Conservation (phyloP, 2,888 invertebrate genomes). For the Mantis religiosa region DNA sequence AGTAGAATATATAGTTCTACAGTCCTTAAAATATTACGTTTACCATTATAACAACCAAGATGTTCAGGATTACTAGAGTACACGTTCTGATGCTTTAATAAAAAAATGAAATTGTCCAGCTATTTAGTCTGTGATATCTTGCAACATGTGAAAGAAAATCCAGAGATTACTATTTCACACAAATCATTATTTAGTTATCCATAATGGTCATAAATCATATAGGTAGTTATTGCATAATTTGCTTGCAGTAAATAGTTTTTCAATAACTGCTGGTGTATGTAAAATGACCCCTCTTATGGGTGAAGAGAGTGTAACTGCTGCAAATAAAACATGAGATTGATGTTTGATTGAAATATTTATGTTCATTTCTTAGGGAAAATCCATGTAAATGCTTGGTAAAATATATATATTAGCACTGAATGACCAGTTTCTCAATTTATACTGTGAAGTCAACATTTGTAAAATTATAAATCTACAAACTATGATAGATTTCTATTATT, state of each 20-base stretch:
- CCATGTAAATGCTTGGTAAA: neutral
- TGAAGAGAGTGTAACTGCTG: neutral
- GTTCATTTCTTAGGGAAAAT: neutral
- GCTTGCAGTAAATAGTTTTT: neutral
- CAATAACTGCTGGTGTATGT: neutral
- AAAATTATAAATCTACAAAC: neutral
- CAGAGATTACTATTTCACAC: neutral
- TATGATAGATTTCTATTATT: neutral
- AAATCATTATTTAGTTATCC: neutral
- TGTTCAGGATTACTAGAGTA: neutral
- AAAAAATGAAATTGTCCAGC: neutral
- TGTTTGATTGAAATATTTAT: neutral
- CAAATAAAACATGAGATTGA: neutral
- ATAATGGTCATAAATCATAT: neutral
- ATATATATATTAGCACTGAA: neutral
- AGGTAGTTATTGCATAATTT: neutral
- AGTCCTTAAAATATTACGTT: neutral
- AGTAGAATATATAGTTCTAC: neutral
- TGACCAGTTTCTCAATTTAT: neutral
- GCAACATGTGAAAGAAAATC: neutral
- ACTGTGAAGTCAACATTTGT: neutral
- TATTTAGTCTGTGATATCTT: constrained; percentile 19
- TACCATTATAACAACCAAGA: neutral
- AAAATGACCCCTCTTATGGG: neutral
- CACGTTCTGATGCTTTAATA: neutral